These are phyloP conservation scores for Phrynocephalus forsythii DNA, from an alignment of 2,797 vertebrate genomes.

Conservation along the genomic window DNA sequence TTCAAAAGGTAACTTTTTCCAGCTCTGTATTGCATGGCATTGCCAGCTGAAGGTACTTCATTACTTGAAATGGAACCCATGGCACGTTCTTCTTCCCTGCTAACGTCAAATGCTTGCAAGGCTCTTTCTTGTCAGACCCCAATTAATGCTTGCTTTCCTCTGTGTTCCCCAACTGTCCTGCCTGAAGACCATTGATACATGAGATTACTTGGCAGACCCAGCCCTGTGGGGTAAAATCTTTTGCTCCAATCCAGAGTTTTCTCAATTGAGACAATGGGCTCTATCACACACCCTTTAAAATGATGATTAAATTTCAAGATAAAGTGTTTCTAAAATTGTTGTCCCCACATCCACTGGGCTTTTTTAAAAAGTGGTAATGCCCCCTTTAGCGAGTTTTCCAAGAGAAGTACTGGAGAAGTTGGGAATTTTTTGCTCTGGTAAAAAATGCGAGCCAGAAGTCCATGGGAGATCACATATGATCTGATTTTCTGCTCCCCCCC, in stretches of 20 bases:
- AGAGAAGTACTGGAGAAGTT: too few species aligned
- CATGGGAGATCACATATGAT: too few species aligned
- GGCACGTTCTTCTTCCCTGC: not conserved
- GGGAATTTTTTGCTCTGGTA: too few species aligned
- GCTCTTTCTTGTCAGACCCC: not conserved
- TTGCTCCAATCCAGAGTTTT: not conserved
- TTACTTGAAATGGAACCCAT: not conserved
- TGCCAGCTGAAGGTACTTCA: not conserved
- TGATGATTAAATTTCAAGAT: too few species aligned
- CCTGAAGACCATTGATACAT: not conserved
- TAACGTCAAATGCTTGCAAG: not conserved
- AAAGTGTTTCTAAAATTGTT: too few species aligned
- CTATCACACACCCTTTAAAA: too few species aligned
- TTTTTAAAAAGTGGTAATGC: too few species aligned
- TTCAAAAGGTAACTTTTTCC: not conserved
- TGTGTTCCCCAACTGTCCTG: too few species aligned
- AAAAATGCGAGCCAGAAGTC: too few species aligned
- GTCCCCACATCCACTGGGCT: too few species aligned
- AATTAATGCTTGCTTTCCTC: not conserved
- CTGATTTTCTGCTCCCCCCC: too few species aligned
- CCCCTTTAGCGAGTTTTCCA: too few species aligned
- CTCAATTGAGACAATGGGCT: not conserved
- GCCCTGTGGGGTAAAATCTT: not conserved
- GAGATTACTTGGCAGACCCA: not conserved
- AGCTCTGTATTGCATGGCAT: not conserved